Conservation (phyloP, 2,888 invertebrate genomes). For the Drosophila flavopinicola region DNA sequence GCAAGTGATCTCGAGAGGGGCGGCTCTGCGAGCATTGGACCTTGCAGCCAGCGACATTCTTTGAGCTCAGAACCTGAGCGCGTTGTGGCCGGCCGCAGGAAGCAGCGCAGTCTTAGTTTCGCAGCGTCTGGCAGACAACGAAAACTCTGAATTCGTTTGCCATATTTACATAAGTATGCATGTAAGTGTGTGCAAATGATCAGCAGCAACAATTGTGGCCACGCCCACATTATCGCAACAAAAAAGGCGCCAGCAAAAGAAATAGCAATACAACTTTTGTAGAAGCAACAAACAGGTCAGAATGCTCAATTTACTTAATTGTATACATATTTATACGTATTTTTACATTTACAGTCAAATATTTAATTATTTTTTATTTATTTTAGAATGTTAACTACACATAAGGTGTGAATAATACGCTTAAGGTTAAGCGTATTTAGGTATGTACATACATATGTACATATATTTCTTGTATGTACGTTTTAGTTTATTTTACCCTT, state of each 20-base stretch:
- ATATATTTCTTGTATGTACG: background rate
- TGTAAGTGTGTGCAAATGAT: slow-evolving; percentile 2
- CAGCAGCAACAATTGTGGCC: slow-evolving; percentile 19
- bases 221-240: slow-evolving; percentile 17
- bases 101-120: slow-evolving; percentile 56
- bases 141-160: no score
- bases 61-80: slow-evolving; percentile 20
- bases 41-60: slow-evolving; percentile 17
- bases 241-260: slow-evolving; percentile 60
- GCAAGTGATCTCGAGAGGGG: slow-evolving; percentile 24
- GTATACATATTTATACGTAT: background rate
- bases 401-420: no score
- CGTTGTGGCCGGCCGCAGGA: slow-evolving; percentile 29
- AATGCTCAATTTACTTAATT: background rate
- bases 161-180: no score
- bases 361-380: no score
- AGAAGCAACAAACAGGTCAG: slow-evolving; percentile 33
- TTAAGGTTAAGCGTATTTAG: no score
- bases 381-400: no score
- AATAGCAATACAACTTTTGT: slow-evolving; percentile 45
- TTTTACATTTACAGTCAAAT: background rate
- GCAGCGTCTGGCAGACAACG: no score
- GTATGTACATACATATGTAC: background rate
- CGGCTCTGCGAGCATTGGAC: slow-evolving; percentile 11
- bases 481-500: no score